Conservation (phyloP, 2,797 vertebrate species). For the Propithecus deckenii region DNA sequence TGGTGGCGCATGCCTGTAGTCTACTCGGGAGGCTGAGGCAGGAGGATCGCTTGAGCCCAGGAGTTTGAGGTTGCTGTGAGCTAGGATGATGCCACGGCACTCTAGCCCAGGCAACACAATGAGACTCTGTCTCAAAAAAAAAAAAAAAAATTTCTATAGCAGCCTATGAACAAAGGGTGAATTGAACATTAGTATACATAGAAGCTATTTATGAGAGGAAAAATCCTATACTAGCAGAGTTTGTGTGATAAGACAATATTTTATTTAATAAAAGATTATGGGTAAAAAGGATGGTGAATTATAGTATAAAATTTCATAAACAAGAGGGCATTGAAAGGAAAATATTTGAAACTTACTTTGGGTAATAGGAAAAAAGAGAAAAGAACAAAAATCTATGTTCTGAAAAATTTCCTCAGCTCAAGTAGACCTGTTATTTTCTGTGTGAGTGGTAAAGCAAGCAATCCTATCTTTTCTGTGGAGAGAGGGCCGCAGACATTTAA, state of each 20-base stretch:
- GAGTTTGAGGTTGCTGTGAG: no score
- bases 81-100: no score
- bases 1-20: no score
- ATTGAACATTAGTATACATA: background rate
- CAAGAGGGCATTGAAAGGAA: background rate
- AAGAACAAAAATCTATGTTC: background rate
- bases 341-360: background rate
- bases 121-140: no score
- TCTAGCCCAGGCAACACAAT: no score
- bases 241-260: background rate
- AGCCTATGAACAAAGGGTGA: background rate
- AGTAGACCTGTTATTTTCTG: background rate
- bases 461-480: background rate
- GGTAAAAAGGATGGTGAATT: background rate
- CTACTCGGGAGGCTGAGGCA: no score
- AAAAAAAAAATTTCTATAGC: background rate
- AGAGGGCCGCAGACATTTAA: background rate
- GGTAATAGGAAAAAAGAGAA: background rate
- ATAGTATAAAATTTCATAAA: background rate
- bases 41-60: no score
- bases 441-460: background rate
- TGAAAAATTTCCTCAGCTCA: background rate
- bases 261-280: background rate
- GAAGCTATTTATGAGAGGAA: background rate
- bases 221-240: background rate